These are phyloP conservation scores for Diplodus puntazzo DNA, from an alignment of 2,797 vertebrate genomes.

Conservation along the genomic window DNA sequence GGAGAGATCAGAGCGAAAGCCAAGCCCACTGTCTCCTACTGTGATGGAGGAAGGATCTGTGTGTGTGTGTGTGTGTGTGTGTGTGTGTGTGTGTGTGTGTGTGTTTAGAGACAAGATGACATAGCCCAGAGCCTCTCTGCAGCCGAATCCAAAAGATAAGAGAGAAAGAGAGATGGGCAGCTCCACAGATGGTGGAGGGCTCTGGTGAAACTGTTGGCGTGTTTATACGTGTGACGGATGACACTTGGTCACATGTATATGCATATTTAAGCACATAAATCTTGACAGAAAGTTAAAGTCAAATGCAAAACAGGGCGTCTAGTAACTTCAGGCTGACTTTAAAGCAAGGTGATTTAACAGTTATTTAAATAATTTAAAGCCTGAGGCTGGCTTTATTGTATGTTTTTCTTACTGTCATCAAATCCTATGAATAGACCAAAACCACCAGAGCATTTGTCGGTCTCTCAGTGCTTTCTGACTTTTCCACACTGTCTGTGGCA, in stretches of 20 bases:
- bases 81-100: constrained; percentile 41
- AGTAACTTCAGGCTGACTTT: constrained; percentile 57
- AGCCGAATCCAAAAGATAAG: constrained; percentile 83
- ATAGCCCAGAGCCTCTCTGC: constrained; percentile 83
- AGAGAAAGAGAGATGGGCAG: constrained; percentile 78
- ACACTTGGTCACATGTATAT: constrained; percentile 70
- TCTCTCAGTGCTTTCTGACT: constrained; percentile 11
- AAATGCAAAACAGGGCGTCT: constrained; percentile 70
- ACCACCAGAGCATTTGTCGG: constrained; percentile 4
- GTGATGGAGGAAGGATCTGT: constrained; percentile 73
- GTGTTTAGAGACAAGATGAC: constrained; percentile 76
- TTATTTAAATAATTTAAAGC: constrained; percentile 35
- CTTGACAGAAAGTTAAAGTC: constrained; percentile 69
- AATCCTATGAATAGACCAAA: constrained; percentile 26
- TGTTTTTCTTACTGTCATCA: constrained; percentile 9
- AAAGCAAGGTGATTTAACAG: constrained; percentile 60
- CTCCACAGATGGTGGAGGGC: constrained; percentile 76
- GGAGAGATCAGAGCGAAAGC: constrained; percentile 82
- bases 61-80: constrained; percentile 44
- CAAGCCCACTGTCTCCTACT: constrained; percentile 78
- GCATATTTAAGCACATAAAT: constrained; percentile 66
- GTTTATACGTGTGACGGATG: constrained; percentile 66
- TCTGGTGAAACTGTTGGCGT: constrained; percentile 65
- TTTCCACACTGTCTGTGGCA: neutral
- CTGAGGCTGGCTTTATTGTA: constrained; percentile 6